Conservation (phyloP, 1,140 invertebrate genomes). For the Bombus difficillimus region DNA sequence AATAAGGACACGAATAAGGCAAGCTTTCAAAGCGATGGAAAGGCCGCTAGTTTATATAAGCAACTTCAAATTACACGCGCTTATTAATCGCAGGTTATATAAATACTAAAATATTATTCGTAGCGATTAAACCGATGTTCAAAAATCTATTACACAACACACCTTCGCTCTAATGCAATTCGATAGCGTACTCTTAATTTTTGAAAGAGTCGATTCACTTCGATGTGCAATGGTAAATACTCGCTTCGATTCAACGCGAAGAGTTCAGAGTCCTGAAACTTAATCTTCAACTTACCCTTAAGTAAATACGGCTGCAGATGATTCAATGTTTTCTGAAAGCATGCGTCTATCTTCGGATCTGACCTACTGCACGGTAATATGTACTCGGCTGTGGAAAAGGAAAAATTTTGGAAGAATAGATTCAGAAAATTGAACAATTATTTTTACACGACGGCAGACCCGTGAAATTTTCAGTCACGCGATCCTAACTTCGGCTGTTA, state of each 20-base stretch:
- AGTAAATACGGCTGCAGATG: constrained; percentile 88
- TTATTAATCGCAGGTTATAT: background rate
- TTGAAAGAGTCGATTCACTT: background rate
- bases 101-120: background rate
- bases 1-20: background rate
- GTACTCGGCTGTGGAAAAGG: constrained; percentile 87
- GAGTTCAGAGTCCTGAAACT: too few relatives aligned
- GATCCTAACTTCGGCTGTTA: background rate
- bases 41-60: background rate
- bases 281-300: constrained; percentile 75
- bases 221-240: background rate
- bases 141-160: background rate
- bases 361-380: constrained; percentile 87
- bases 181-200: background rate
- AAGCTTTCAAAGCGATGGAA: background rate
- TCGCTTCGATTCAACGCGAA: background rate
- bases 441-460: background rate
- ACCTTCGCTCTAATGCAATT: background rate
- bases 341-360: constrained; percentile 86
- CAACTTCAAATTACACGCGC: background rate
- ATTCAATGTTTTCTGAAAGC: constrained; percentile 87
- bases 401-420: constrained; percentile 25
- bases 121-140: background rate
- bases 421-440: background rate
- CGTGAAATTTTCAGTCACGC: constrained; percentile 16